Evolutionary conservation across 2,113 vertebrate genomes (phyloP).

Genomic region (Alethe diademata): DNA sequence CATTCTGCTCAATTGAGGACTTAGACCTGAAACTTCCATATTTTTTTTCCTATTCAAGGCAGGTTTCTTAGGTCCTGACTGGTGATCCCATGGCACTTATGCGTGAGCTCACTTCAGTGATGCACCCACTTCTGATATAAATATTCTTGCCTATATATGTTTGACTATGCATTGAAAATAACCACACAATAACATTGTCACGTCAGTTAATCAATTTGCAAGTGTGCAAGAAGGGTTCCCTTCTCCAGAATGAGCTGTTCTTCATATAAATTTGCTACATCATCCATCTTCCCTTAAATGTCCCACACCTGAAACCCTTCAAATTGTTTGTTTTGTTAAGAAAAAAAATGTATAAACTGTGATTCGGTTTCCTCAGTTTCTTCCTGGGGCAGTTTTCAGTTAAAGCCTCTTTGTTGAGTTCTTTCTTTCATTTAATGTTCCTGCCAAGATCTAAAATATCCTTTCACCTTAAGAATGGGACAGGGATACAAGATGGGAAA

Average conservation of each 20-base stretch:
- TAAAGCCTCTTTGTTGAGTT: neutral
- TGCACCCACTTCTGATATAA: neutral
- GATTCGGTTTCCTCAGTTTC: neutral
- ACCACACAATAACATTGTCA: neutral
- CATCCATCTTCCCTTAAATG: neutral
- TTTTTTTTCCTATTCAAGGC: neutral
- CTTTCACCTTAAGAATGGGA: neutral
- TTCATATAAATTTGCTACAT: neutral
- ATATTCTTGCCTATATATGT: neutral
- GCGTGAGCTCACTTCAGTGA: neutral
- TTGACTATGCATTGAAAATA: neutral
- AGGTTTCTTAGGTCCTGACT: neutral
- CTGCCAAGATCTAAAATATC: neutral
- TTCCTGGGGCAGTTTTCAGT: neutral
- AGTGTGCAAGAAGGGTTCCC: neutral
- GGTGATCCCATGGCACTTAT: accelerated
- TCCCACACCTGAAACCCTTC: neutral
- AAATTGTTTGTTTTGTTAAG: neutral
- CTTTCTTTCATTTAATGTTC: neutral
- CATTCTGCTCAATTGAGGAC: neutral
- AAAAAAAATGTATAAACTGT: neutral
- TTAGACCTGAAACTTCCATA: neutral
- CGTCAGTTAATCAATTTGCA: neutral
- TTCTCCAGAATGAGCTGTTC: neutral
- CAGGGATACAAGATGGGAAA: neutral